Evolutionary conservation across 2,113 vertebrate species (phyloP), one percentile per base, ranked within the genome.

Genomic region (Zapus hudsonius): DNA sequence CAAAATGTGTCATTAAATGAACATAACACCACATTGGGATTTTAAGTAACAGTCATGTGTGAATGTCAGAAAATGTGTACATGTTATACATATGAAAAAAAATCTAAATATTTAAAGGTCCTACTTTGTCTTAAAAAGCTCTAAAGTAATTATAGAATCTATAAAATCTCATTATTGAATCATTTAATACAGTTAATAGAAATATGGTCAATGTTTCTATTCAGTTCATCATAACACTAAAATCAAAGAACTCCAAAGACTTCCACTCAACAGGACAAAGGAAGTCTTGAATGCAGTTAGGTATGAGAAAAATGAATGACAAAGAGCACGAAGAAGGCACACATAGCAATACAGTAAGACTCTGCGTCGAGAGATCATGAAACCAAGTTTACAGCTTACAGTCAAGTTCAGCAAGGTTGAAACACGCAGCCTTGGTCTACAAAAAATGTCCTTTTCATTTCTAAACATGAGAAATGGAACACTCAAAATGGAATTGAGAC

Each of bases 21-120:
- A 44, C 9, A 64, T 8, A 82, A 44, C 2, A 73, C 27, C 44
- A 72, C 31, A 27, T 0, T 69, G 36, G 69, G 42, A 67, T 64
- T 73, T 81, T 80, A 93, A 84, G 88, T 75, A 92, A 44, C 6
- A 88, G 17, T 64, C 13, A 59, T 44, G 27, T 82, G 73, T 91
- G 36, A 89, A 91, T 87, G 89, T 87, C 7, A 91, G 31, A 44
- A 63, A 23, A 89, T 84, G 19, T 27, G 4, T 1, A 7, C 36
- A 12, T 76, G 29, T 52, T 55, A 61, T 66, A 78, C 47, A 66
- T 20, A 73, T 20, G 38, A 5, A 76, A 94, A 93, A 75, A 94
- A 94, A 75, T n/a, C 42, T 91, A 92, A 84, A 78, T 87, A 86
- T 44, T 89, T 84, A 82, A 69, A 89, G 55, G 52, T 52, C 47